Conservation (phyloP, 2,888 invertebrate species). For the Caenorhabditis sp. region DNA sequence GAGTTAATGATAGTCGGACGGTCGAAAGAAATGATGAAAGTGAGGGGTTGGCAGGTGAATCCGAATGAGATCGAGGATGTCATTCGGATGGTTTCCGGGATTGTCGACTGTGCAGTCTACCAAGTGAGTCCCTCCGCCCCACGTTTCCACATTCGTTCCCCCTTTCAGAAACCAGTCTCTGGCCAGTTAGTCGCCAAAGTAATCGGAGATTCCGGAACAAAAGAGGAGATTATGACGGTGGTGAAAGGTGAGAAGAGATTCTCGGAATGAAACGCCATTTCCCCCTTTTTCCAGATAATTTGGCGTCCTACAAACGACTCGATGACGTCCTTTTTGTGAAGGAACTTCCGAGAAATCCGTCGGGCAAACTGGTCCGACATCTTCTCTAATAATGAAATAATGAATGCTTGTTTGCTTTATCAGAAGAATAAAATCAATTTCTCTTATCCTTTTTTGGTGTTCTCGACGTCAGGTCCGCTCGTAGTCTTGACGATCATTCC, state of each 20-base stretch:
- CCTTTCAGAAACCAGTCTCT: background rate
- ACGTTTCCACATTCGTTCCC: background rate
- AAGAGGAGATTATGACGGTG: slow-evolving; percentile 36
- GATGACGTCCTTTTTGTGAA: slow-evolving; percentile 52
- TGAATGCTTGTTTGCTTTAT: slow-evolving; percentile 11
- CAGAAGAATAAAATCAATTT: background rate
- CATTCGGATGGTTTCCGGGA: slow-evolving; percentile 38
- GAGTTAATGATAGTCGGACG: slow-evolving; percentile 64
- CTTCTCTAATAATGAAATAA: slow-evolving; percentile 5
- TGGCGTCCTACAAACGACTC: slow-evolving; percentile 66
- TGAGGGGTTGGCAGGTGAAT: slow-evolving; percentile 67
- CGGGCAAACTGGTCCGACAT: slow-evolving; percentile 61
- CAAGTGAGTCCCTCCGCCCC: slow-evolving; percentile 2
- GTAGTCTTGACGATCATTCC: slow-evolving; percentile 31
- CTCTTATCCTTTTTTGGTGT: background rate
- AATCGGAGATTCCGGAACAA: slow-evolving; percentile 33
- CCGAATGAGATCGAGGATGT: slow-evolving; percentile 65
- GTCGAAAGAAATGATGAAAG: slow-evolving; percentile 69
- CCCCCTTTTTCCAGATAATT: slow-evolving; percentile 47
- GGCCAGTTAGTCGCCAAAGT: slow-evolving; percentile 50
- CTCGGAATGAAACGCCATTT: no score
- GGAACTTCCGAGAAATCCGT: slow-evolving; percentile 58
- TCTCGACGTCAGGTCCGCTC: background rate
- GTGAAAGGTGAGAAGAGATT: slow-evolving; percentile 45
- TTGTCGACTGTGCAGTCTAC: slow-evolving; percentile 63